Evolutionary conservation across 2,113 vertebrate species (phyloP), one percentile per base, ranked within the genome.

Genomic region (Pterocles gutturalis): DNA sequence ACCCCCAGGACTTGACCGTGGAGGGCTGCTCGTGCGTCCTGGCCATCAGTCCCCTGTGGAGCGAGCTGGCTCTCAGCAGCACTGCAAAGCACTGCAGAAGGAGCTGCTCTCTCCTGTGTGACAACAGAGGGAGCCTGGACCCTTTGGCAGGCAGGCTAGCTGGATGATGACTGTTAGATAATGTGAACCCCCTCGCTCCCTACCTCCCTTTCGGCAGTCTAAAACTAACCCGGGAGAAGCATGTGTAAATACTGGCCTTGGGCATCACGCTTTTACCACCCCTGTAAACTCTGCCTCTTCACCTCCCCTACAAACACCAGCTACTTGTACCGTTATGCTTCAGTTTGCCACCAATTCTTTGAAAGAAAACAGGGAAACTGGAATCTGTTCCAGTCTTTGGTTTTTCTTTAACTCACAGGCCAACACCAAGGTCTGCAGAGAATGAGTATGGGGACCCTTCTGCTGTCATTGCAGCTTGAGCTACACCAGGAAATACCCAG

Each of bases 31-130:
- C 22, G 0, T 3, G 5, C 28, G 28, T 64, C 24, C 29, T 0
- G 1, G 36, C 69, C 4, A 1, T 6, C 38, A 24, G 5, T 18
- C 5, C 75, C 60, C 57, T 17, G 1, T 0, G 1, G 46, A 57
- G 31, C 0, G 0, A 94, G 41, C 20, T 25, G 46, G 55, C 10
- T n/a, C 46, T 26, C 10, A 1, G 53, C 31, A 69, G 46, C 5
- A 0, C 26, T 22, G 41, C 62, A 67, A 46, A 60, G 48, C 3
- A 0, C 26, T 2, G 3, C 5, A 67, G 62, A 69, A 72, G 64
- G 72, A 93, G 41, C 8, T 70, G 77, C 57, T 92, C 57, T 45
- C 34, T 55, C 34, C 22, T n/a, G 17, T 17, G 36, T 24, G 49
- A 61, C 89, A 28, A 12, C 18, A 95, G 65, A 91, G 26, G 60